Base-by-base conservation (phyloP, 1,140 invertebrate species). In the Megathymus violae region DNA sequence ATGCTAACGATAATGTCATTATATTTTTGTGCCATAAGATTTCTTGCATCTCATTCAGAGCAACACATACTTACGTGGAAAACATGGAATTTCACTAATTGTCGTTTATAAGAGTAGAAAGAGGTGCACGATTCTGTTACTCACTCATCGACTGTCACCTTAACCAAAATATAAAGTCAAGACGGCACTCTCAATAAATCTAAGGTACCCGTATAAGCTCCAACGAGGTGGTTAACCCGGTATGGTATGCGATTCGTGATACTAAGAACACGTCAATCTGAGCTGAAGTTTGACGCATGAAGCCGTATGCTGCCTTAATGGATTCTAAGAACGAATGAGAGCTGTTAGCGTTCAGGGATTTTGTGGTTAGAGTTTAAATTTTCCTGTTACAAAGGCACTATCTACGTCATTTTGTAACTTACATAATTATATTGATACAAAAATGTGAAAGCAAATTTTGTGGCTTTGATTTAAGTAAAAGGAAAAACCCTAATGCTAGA, bases 161-260 rank as follows among this genome's bases (percentile, higher is more conserved):
- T 11, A 36, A 36, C 11, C 34, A 11, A 36, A 36, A 36, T 7
- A 22, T 22, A 11, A n/a, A 10, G 34, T 36, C 34, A 11, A 1
- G n/a, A 2, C 10, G 34, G 4, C 1, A 4, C n/a, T 36, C 27
- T 31, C 19, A 5, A 31, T 31, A 5, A 36, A 4, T n/a, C 34
- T 11, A 36, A 11, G 34, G 34, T 36, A 11, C 4, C 34, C 34
- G 7, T 36, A 11, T 11, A 36, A 31, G 27, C 34, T 36, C 7
- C 27, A 5, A 1, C 34, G 34, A 51, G 31, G 48, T 51, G 34
- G 19, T 51, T 51, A 51, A 51, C 31, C 48, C 27, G 13, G 15
- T 38, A 51, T 15, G 34, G 48, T 38, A 38, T 38, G 48, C 34
- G 10, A 36, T 19, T 51, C 17, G 17, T 17, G 27, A 50, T 46